Evolutionary conservation across 2,113 vertebrate species (phyloP), one percentile per base, ranked within the genome.

Genomic region (Bufo gargarizans): DNA sequence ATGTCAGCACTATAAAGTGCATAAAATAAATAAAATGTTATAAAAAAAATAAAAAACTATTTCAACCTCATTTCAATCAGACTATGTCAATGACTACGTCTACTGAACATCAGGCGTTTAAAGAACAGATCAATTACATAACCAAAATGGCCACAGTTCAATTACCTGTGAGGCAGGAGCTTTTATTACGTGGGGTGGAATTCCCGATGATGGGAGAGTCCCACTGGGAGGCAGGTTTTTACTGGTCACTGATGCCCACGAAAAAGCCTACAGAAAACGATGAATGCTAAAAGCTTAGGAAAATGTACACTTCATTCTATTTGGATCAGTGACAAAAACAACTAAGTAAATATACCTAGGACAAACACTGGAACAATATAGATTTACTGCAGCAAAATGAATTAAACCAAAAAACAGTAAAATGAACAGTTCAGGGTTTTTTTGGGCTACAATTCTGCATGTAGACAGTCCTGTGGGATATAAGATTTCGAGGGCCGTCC

Each of bases 221-320:
- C 98, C 98, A 92, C 96, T 95, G 94, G 97, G 98, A 95, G 98
- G 98, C 94, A 99, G 96, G 95, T 99, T 99, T 97, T 99, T 99
- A 97, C 98, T 99, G 94, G 98, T 99, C 95, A 99, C 98, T 93
- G 96, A 97, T 93, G 98, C 98, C 98, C 98, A 99, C 93, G 98
- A 99, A 95, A 98, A 99, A 94, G 97, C 96, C 98, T 99, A 96
- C 93, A 94, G 95, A 94, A 94, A 94, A 96, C 94, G 90, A 72
- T 81, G 90, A 90, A 91, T 91, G 92, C 90, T 91, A 93, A 80
- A 33, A 20, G 50, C 65, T 88, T 81, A 87, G 43, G 17, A 87
- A 59, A 67, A 58, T 86, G n/a, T 61, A 77, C 33, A 59, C 20
- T 45, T 9, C 55, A 55, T 56, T 43, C 63, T 74, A 85, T 69